phyloP scores from a whole-genome alignment of 64 coral and sea anemone genomes.

The Actinia tenebrosa region DNA sequence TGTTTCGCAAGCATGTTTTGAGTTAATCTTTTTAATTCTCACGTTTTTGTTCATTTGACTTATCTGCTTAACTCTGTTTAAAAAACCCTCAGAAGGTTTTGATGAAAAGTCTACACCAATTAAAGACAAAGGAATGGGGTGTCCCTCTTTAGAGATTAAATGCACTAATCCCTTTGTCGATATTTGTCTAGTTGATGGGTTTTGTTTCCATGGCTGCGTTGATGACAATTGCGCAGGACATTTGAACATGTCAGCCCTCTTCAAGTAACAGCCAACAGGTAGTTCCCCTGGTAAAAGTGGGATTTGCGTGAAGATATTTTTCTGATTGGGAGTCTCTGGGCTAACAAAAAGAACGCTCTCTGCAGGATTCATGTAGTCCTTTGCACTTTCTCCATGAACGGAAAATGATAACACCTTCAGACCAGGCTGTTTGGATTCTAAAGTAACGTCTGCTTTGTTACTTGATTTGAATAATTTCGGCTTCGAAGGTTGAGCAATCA shows the following conservation, averaged over 20 bases:
- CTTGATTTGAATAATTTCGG: background rate
- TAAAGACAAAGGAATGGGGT: background rate
- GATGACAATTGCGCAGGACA: background rate
- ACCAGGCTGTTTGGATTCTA: constrained; percentile 14
- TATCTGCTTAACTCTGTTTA: background rate
- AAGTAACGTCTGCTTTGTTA: background rate
- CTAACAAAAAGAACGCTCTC: background rate
- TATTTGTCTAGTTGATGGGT: background rate
- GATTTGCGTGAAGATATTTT: background rate
- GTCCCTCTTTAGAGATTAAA: background rate
- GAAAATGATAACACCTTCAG: constrained; percentile 10
- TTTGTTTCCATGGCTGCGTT: background rate
- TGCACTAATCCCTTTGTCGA: background rate
- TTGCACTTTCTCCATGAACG: constrained; percentile 8
- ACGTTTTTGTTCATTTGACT: background rate
- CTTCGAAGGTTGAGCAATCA: background rate
- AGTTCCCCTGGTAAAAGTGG: background rate
- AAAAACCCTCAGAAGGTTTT: background rate
- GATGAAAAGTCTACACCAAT: background rate
- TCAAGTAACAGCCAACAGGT: constrained; percentile 1
- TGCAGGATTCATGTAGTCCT: constrained; percentile 1
- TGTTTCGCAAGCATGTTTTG: background rate
- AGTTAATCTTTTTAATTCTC: background rate
- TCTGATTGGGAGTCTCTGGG: background rate
- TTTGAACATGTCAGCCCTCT: background rate